Base-by-base conservation (phyloP, 2,888 invertebrate species). In the Orchestes rusci region DNA sequence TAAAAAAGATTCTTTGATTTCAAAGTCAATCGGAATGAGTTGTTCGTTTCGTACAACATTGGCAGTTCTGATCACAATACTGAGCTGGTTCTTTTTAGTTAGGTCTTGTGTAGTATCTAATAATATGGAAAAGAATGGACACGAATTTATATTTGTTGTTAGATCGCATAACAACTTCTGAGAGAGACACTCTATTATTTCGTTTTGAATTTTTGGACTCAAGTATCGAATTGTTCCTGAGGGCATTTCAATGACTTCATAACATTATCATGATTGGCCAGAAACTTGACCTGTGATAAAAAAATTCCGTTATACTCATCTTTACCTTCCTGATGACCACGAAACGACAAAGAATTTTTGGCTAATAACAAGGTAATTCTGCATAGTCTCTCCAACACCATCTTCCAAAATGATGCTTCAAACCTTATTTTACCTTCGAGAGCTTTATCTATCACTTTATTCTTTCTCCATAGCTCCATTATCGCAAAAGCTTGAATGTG, bases 31-130 rank as follows among this genome's bases (percentile, higher is more conserved):
- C 5, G 23, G 7, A 10, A 30, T 13, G 4, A 5, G 12, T 7
- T 30, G 5, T 30, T 4, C 5, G 12, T n/a, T 13, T 13, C 30
- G 7, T 5, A 16, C 16, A 15, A 13, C 29, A 16, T 29, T 28
- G 16, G 13, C 51, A 37, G 27, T 16, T 35, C 46, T n/a, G 20
- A 16, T 20, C 39, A 60, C 52, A 50, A 56, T 56, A 49, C 59
- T 59, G 47, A 62, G 49, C 43, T 59, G 58, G 53, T 60, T 57
- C 47, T 56, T 53, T 43, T 61, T 61, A 29, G 56, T 52, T 53
- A 58, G 58, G 44, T 48, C 43, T 20, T 48, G 58, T 43, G 56
- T 59, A 23, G 55, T 57, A 23, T 23, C 56, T 53, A 59, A 52
- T 48, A 57, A 52, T 41, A 60, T 48, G 50, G 56, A 32, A 44